Percentiles rank a stretch among this genome's conserved stretches.
These are phyloP conservation scores for Acrocephalus kingi DNA, from an alignment of 2,113 vertebrate species.

Conservation along the genomic window DNA sequence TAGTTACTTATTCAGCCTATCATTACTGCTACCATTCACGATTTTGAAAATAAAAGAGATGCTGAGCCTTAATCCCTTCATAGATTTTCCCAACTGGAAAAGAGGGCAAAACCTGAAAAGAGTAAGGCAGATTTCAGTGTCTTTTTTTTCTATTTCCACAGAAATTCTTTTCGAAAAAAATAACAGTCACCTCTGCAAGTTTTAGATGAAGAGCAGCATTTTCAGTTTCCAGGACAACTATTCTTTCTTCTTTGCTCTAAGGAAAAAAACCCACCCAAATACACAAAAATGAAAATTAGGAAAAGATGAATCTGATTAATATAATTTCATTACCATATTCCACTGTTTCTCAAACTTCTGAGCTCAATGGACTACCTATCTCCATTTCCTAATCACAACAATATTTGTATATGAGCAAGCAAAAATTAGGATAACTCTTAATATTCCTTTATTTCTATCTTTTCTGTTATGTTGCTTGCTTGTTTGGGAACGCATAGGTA, in stretches of 20 bases:
- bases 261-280: not conserved
- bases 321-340: not conserved
- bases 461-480: not conserved
- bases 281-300: not conserved
- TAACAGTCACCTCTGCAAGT: slow-evolving; percentile 75
- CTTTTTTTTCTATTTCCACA: not conserved
- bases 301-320: accelerated
- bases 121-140: not conserved
- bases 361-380: no score
- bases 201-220: slow-evolving; percentile 84
- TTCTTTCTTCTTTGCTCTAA: slow-evolving; percentile 85
- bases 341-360: not conserved
- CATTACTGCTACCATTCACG: not conserved
- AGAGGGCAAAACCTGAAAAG: not conserved
- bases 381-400: not conserved
- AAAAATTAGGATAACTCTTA: not conserved
- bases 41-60: not conserved
- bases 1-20: not conserved
- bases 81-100: not conserved
- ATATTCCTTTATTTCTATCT: accelerated
- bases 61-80: not conserved
- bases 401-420: accelerated
- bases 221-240: slow-evolving; percentile 83
- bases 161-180: not conserved
- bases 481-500: accelerated